Evolutionary conservation across 1,140 invertebrate species (phyloP).

Genomic region (Atopsyche davidsoni): DNA sequence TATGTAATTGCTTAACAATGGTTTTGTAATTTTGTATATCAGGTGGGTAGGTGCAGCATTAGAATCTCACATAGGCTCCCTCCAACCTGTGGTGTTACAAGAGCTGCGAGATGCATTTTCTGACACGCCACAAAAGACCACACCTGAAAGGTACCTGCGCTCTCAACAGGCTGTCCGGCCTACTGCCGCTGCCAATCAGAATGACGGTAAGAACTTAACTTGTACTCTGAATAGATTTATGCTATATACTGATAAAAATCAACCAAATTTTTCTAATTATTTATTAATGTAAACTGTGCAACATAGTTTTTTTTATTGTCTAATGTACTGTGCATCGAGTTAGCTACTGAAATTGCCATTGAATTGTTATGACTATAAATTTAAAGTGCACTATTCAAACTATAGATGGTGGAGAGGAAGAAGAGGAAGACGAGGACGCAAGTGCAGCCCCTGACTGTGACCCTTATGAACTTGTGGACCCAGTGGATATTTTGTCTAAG

Average conservation of each 20-base stretch:
- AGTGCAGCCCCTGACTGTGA: slow-evolving; percentile 68
- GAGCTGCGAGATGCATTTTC: slow-evolving; percentile 86
- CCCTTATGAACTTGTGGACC: slow-evolving; percentile 83
- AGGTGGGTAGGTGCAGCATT: slow-evolving; percentile 84
- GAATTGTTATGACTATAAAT: neutral
- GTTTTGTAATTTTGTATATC: no score
- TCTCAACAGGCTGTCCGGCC: slow-evolving; percentile 68
- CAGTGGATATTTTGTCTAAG: slow-evolving; percentile 88
- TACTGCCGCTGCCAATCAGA: slow-evolving; percentile 32
- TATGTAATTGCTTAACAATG: no score
- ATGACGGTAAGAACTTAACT: slow-evolving; percentile 17
- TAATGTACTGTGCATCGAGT: no score
- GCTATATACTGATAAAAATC: slow-evolving; percentile 3
- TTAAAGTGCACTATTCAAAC: slow-evolving; percentile 6
- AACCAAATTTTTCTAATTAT: no score
- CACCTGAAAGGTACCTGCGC: slow-evolving; percentile 73
- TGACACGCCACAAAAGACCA: slow-evolving; percentile 65
- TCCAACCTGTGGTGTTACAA: slow-evolving; percentile 85
- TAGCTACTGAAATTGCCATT: no score
- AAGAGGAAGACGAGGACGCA: slow-evolving; percentile 55
- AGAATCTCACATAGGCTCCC: slow-evolving; percentile 75
- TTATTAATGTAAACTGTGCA: no score
- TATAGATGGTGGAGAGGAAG: slow-evolving; percentile 34
- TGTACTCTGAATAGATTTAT: slow-evolving; percentile 10
- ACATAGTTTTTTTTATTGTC: no score